Conservation (phyloP, 2,113 vertebrate genomes). For the Acrocephalus kingi region DNA sequence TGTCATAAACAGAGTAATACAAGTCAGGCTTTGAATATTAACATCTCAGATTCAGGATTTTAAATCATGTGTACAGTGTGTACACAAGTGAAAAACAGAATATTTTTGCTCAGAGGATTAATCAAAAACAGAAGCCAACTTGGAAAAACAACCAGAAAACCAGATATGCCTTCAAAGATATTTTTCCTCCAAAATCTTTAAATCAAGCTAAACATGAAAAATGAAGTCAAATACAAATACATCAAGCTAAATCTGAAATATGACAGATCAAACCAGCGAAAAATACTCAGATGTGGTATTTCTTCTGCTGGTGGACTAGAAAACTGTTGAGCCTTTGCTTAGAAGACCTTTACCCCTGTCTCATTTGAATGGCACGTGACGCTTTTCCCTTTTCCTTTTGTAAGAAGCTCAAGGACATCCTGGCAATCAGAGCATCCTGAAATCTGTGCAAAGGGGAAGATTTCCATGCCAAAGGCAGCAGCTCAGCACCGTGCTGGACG, state of each 20-base stretch:
- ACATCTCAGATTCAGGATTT: not conserved
- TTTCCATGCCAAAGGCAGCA: not conserved
- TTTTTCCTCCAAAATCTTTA: slow-evolving; percentile 15
- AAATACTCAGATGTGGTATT: not conserved
- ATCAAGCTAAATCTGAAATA: not conserved
- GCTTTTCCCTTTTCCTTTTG: not conserved
- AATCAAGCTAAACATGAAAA: not conserved
- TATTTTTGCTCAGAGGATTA: not conserved
- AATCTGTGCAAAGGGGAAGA: not conserved
- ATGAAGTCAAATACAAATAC: not conserved
- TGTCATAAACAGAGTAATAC: not conserved
- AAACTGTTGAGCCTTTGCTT: not conserved
- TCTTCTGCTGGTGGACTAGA: not conserved
- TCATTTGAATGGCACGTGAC: not conserved
- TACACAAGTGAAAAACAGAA: not conserved
- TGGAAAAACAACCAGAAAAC: not conserved
- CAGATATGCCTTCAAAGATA: not conserved
- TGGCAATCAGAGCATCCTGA: not conserved
- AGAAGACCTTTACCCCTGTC: not conserved
- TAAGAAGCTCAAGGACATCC: not conserved
- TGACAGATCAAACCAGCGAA: not conserved
- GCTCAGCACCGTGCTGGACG: not conserved
- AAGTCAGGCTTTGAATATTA: slow-evolving; percentile 2
- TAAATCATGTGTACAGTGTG: not conserved
- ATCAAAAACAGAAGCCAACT: slow-evolving; percentile 20